Evolutionary conservation across 2,113 vertebrate genomes (phyloP), one percentile per base, ranked within the genome.

Genomic region (Campylomormyrus numenius): DNA sequence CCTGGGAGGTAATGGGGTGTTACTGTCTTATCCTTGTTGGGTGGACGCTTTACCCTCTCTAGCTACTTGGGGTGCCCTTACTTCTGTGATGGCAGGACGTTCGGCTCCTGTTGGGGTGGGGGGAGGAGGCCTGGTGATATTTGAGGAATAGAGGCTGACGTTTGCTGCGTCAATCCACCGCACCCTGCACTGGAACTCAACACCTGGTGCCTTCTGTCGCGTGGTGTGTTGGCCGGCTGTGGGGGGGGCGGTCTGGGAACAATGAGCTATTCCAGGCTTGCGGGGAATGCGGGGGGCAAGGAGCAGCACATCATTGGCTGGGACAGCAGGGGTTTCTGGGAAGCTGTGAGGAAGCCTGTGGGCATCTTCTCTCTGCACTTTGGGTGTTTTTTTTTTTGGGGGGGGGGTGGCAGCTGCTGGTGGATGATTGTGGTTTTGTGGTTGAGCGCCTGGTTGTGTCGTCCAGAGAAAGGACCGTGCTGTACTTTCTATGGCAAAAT

Each of bases 121-220:
- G 85, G 86, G 50, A 27, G n/a, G 49, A 52, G n/a, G 27, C 0
- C 2, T 50, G 86, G 7, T 15, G n/a, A 35, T 39, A 87, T 87
- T 87, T 56, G n/a, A 87, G 31, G 49, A 87, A 58, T 53, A 52
- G 50, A 13, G 50, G 35, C 27, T 39, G 50, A 56, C 31, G 50
- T 70, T 13, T 70, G 62, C 62, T 31, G n/a, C 24, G 15, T 49
- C 13, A 4, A 45, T 27, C 45, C 45, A 49, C 46, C 84, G 50
- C 85, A 31, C 48, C 85, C 85, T n/a, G 10, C 19, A 31, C 31
- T 87, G 86, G 49, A 56, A 39, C 50, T 31, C 86, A 39, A 39
- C 86, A 87, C 86, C 86, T 87, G 86, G 86, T 87, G 86, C 86
- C 50, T 87, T 56, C 86, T 17, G 86, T 52, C 17, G 27, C 0